Base-by-base conservation (phyloP, 2,797 vertebrate genomes). In the Nannoperca obscura region DNA sequence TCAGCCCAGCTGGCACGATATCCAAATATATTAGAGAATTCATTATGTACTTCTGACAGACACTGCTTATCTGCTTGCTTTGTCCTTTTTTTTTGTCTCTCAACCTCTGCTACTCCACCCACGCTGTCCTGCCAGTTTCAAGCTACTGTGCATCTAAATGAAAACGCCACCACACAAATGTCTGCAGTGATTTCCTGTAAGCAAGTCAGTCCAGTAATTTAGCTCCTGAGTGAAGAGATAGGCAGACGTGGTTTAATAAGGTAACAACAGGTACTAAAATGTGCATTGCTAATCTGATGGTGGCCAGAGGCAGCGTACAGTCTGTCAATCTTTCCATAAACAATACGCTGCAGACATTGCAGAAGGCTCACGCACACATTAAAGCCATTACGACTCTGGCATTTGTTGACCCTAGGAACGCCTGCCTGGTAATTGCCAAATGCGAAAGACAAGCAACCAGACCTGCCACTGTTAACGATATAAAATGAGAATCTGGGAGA, bases 191-290 rank as follows among this genome's bases (percentile, higher is more conserved):
- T 81, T 85, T 86, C 60, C 83, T 75, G 68, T 50, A 50, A 67
- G 57, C 71, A 62, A 53, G 46, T 55, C 71, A 57, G 46, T 55
- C 71, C 61, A 74, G 47, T 67, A 46, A 79, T 80, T 83, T 78
- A 46, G 46, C 57, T 76, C 58, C 76, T 17, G 47, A 60, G 74
- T 22, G 59, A 78, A 75, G 68, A 78, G 72, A 83, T 61, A 24
- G 54, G 36, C 65, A 76, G 65, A 81, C 34, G 15, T 40, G 55
- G 42, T 88, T 83, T 88, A 90, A 86, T 88, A 86, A 82, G 62
- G 74, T 54, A 78, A 83, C 58, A 62, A 76, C 68, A 60, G 81
- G 72, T 74, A 74, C 70, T 47, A n/a, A 80, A 76, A 81, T 66
- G 74, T 20, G 38, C 42, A 17, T 22, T 13, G 52, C 71, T 88